These are phyloP conservation scores for Drosophila erecta DNA, from an alignment of 1,140 invertebrate genomes.

Conservation along the genomic window DNA sequence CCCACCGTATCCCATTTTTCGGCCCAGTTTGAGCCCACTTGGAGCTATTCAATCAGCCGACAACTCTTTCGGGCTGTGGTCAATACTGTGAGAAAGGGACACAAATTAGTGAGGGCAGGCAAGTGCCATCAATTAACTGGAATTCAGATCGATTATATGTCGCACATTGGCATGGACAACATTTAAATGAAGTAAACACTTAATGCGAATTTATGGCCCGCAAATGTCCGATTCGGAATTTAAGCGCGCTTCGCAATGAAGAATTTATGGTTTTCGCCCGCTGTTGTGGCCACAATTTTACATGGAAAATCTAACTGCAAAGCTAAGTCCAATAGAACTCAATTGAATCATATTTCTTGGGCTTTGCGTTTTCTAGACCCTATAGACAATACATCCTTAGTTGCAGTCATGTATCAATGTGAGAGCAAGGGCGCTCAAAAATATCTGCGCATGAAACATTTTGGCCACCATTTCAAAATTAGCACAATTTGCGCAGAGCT, in stretches of 20 bases:
- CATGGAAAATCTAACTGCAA: background rate
- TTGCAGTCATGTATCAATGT: constrained; percentile 2
- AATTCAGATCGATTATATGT: constrained; percentile 41
- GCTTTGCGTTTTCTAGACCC: too few relatives aligned
- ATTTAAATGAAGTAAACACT: constrained; percentile 56
- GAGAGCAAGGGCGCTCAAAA: constrained; percentile 1
- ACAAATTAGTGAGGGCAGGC: constrained; percentile 53
- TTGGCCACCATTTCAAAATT: constrained; percentile 39
- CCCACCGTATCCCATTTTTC: constrained; percentile 1
- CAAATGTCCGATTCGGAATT: constrained; percentile 59
- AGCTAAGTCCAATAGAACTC: too few relatives aligned
- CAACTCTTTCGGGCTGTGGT: constrained; percentile 55
- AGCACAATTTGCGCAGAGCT: constrained; percentile 45
- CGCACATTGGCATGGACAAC: constrained; percentile 10
- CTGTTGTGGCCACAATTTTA: background rate
- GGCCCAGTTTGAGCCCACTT: constrained; percentile 15
- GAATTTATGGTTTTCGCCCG: constrained; percentile 52
- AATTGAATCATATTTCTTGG: too few relatives aligned
- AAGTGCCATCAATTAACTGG: constrained; percentile 48
- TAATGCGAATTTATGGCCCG: constrained; percentile 74
- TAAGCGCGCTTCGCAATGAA: constrained; percentile 42
- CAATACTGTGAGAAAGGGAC: constrained; percentile 26
- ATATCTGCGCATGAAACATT: constrained; percentile 23
- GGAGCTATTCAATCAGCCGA: constrained; percentile 71
- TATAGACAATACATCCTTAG: background rate